Percentiles rank a stretch among this genome's conserved stretches.
These are phyloP conservation scores for Fulica atra DNA, from an alignment of 2,113 vertebrate species.

Conservation along the genomic window DNA sequence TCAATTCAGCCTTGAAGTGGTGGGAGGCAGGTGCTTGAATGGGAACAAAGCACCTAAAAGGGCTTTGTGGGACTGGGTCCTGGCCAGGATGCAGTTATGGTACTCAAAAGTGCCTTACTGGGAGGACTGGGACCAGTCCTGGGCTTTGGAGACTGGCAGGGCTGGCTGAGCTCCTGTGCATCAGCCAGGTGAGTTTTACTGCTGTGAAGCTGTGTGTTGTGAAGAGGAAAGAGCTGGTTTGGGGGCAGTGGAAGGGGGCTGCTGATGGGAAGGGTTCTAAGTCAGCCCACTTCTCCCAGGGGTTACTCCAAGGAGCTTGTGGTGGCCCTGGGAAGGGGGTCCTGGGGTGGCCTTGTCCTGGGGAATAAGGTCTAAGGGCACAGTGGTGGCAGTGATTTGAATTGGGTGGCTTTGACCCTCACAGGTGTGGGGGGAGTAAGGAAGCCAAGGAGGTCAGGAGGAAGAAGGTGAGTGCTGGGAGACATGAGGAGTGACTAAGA, in stretches of 20 bases:
- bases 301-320: rapidly evolving
- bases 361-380: neutral
- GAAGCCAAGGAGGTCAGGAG: neutral
- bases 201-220: rapidly evolving
- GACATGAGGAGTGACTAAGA: neutral
- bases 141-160: neutral
- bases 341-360: neutral
- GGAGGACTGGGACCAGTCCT: neutral
- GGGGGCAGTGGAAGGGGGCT: neutral
- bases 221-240: rapidly evolving
- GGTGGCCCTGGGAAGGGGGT: neutral
- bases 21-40: conserved; percentile 2
- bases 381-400: rapidly evolving
- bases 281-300: rapidly evolving
- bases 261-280: neutral
- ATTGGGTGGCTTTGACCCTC: neutral
- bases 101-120: neutral
- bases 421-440: neutral
- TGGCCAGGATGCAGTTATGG: neutral
- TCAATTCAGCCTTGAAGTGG: neutral
- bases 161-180: neutral
- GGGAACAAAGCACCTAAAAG: neutral
- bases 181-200: neutral
- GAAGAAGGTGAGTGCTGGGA: neutral
- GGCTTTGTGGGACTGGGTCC: neutral